Base-by-base conservation (phyloP, 1,140 invertebrate genomes). In the Achroia grisella region DNA sequence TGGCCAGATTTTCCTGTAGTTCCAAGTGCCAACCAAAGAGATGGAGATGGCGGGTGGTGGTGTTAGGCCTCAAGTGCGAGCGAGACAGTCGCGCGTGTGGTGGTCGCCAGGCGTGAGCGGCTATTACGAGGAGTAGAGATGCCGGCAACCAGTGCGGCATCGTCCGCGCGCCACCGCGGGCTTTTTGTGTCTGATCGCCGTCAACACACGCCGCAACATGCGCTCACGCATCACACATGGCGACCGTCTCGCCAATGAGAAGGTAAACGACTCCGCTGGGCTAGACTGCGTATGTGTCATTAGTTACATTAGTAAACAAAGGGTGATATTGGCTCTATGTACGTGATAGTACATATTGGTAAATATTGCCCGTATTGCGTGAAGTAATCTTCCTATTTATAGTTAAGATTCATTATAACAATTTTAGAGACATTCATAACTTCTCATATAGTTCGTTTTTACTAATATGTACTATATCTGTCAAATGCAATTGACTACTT, bases 281-380 rank as follows among this genome's bases (percentile, higher is more conserved):
- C 55, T 41, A n/a, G n/a, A 48, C 52, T 43, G 51, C 65, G 17
- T 23, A 67, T 68, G 76, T 71, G 68, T 67, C 78, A 77, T 83
- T 76, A 68, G 80, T 84, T 82, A 84, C 78, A 77, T 83, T 76
- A 68, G 80, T 84, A 84, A 84, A 84, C 78, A 84, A 84, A 84
- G 76, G 72, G 76, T 62, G 6, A 23, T n/a, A n/a, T n/a, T n/a
- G n/a, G n/a, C n/a, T n/a, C n/a, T n/a, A n/a, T n/a, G n/a, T n/a
- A n/a, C n/a, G n/a, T n/a, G n/a, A n/a, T n/a, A n/a, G n/a, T n/a
- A n/a, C n/a, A n/a, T n/a, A n/a, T n/a, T n/a, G n/a, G n/a, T n/a
- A n/a, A n/a, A n/a, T n/a, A n/a, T n/a, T n/a, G n/a, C n/a, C n/a
- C n/a, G n/a, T n/a, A n/a, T n/a, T n/a, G n/a, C n/a, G n/a, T n/a